Conservation (phyloP, 2,113 vertebrate genomes). For the Haemorhous mexicanus region DNA sequence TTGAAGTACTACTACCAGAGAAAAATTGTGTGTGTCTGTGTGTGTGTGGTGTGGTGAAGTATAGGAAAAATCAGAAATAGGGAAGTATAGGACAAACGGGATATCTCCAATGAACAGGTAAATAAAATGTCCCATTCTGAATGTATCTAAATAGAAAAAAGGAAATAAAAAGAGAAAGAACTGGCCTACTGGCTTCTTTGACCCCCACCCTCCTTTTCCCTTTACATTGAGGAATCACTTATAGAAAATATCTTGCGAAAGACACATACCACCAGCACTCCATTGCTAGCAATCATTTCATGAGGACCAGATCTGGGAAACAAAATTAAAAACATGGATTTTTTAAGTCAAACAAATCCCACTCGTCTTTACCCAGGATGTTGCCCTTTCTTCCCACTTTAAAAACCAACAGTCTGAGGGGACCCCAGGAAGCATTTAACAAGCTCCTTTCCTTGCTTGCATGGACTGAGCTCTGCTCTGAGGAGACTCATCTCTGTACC, state of each 20-base stretch:
- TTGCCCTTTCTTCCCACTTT: not conserved
- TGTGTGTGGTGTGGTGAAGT: not conserved
- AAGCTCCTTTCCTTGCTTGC: not conserved
- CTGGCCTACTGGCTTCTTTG: not conserved
- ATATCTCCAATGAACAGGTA: not conserved
- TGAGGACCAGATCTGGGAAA: constrained; percentile 68
- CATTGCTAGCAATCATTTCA: constrained; percentile 76
- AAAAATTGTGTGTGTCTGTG: not conserved
- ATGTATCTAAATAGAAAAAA: not conserved
- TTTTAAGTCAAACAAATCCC: not conserved
- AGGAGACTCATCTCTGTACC: not conserved
- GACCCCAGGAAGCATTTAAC: not conserved
- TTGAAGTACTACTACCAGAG: not conserved
- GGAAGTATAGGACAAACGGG: not conserved
- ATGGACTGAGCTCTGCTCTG: not conserved
- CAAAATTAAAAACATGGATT: constrained; percentile 23
- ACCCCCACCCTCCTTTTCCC: not conserved
- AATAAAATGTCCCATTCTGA: not conserved
- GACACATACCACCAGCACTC: constrained; percentile 80
- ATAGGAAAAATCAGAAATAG: not conserved
- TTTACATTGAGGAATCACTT: not conserved
- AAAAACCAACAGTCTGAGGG: not conserved
- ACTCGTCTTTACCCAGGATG: not conserved
- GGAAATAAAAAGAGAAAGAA: not conserved
- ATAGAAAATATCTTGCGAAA: not conserved